phyloP scores from a whole-genome alignment of 1,140 invertebrate genomes.

The Diprion similis region DNA sequence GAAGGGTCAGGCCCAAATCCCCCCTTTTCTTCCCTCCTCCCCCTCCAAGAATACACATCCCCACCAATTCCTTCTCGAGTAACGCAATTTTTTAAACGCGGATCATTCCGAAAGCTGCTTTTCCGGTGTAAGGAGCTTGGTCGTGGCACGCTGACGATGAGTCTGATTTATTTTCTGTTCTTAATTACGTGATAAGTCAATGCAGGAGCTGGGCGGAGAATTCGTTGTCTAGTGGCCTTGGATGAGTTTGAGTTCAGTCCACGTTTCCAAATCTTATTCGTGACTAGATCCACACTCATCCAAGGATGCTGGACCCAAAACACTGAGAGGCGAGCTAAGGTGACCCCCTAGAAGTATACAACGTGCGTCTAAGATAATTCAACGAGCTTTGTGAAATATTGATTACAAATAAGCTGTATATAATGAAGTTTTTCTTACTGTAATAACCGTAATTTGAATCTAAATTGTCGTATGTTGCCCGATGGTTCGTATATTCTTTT shows the following conservation, averaged over 20 bases:
- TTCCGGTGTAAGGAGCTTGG: not conserved
- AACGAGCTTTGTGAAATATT: not conserved
- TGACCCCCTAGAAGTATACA: not conserved
- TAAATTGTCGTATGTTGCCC: not conserved
- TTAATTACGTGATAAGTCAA: not conserved
- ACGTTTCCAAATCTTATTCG: slow-evolving; percentile 51
- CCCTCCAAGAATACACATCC: slow-evolving; percentile 7
- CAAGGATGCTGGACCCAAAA: slow-evolving; percentile 45
- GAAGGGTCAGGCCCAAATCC: slow-evolving; percentile 15
- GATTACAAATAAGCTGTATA: not conserved
- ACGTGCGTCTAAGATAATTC: not conserved
- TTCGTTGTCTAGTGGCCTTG: slow-evolving; percentile 41
- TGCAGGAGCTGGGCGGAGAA: not conserved
- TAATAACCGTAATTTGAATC: not conserved
- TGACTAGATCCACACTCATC: slow-evolving; percentile 61
- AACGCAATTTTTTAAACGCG: slow-evolving; percentile 25
- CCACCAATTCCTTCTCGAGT: slow-evolving; percentile 8
- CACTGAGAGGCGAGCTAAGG: slow-evolving; percentile 3
- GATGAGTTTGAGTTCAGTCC: slow-evolving; percentile 59
- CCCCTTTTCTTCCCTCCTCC: slow-evolving; percentile 13
- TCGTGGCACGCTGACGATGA: not conserved
- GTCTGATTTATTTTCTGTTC: not conserved
- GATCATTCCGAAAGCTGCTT: slow-evolving; percentile 24
- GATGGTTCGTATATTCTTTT: slow-evolving; percentile 44
- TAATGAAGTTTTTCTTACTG: not conserved